phyloP scores from a whole-genome alignment of 2,113 vertebrate species.

The Dasypus novemcinctus region DNA sequence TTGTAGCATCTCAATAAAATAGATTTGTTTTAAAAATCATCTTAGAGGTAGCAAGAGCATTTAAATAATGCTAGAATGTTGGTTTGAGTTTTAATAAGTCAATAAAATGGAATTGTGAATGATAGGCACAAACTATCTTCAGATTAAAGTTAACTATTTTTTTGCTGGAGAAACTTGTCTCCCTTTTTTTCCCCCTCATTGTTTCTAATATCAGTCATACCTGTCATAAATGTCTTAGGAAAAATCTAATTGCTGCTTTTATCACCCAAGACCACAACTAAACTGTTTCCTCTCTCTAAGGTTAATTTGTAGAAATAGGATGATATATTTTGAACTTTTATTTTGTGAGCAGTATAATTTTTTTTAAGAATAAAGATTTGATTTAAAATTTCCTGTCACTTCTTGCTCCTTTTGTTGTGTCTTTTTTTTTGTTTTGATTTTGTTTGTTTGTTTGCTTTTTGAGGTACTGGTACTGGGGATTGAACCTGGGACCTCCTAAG shows the following conservation, averaged over 20 bases:
- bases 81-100: slow-evolving; percentile 37
- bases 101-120: slow-evolving; percentile 40
- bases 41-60: not conserved
- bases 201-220: not conserved
- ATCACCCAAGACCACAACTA: not conserved
- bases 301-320: not conserved
- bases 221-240: not conserved
- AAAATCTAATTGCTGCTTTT: not conserved
- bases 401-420: not conserved
- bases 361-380: not conserved
- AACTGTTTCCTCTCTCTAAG: slow-evolving; percentile 1
- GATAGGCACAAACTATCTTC: not conserved
- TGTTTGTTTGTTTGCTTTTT: no score
- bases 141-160: slow-evolving; percentile 18
- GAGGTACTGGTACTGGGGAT: no score
- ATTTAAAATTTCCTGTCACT: not conserved
- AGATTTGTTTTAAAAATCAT: not conserved
- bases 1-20: not conserved
- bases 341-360: not conserved
- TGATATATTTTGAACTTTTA: not conserved
- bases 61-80: slow-evolving; percentile 22
- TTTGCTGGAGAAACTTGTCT: not conserved
- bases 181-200: no score
- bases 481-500: no score
- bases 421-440: no score